A percentile compares a stretch with the other conserved stretches of the same genome.
These are phyloP conservation scores for Akabosia matsudoensis DNA, from an alignment of 1,140 invertebrate genomes.

Conservation along the genomic window DNA sequence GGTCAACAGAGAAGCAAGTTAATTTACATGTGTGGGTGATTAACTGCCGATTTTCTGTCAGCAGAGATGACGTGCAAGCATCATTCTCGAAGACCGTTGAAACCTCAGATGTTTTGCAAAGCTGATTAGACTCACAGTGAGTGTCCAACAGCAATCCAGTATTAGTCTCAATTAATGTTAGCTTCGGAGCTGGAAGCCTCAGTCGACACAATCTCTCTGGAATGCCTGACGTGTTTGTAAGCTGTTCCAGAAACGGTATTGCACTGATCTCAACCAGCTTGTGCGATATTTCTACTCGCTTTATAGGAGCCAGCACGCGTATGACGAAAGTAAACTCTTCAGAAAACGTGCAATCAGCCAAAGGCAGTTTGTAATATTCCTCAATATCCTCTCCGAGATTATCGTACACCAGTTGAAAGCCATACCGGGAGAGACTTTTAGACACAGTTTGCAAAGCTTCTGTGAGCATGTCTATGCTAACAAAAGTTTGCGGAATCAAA, in stretches of 20 bases:
- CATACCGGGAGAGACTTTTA: neutral
- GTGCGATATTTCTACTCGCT: conserved; percentile 2
- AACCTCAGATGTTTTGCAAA: conserved; percentile 27
- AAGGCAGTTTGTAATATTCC: conserved; percentile 33
- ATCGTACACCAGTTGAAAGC: conserved; percentile 12
- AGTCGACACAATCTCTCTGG: neutral
- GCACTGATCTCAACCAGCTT: conserved; percentile 31
- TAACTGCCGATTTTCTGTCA: conserved; percentile 19
- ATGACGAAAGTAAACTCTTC: conserved; percentile 20
- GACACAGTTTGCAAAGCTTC: neutral
- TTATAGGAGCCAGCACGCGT: conserved; percentile 26
- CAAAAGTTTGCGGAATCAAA: conserved; percentile 20
- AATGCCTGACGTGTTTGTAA: neutral
- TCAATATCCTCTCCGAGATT: conserved; percentile 1
- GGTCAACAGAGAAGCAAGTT: conserved; percentile 27
- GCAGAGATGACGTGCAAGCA: conserved; percentile 23
- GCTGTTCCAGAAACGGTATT: conserved; percentile 10
- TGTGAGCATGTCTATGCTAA: conserved; percentile 11
- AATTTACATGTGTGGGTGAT: conserved; percentile 16
- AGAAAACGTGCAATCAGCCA: conserved; percentile 32
- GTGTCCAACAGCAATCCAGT: conserved; percentile 30
- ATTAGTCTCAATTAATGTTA: conserved; percentile 28
- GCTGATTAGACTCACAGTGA: conserved; percentile 12
- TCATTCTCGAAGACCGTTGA: conserved; percentile 27
- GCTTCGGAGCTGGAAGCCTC: conserved; percentile 13